Percentiles rank a stretch among this genome's conserved stretches.
Evolutionary conservation across 2,797 vertebrate genomes (phyloP).

Genomic region (Sebastes diaconus): DNA sequence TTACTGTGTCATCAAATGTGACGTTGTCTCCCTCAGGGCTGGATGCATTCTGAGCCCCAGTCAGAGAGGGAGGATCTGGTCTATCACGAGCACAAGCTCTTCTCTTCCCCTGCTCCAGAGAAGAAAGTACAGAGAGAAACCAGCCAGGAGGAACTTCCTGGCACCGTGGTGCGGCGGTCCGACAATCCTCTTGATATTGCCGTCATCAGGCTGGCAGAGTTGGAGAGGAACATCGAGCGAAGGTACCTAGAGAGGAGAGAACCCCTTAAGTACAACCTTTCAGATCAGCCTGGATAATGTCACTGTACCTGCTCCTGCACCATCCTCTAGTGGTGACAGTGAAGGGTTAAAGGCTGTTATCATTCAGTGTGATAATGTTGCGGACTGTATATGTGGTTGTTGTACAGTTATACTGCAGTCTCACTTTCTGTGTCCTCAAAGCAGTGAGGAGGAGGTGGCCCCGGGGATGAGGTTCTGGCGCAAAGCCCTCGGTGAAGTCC

Average conservation of each 20-base stretch:
- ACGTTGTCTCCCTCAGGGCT: conserved; percentile 83
- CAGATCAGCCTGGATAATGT: conserved; percentile 94
- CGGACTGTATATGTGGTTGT: background rate
- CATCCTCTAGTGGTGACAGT: conserved; percentile 92
- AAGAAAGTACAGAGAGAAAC: conserved; percentile 79
- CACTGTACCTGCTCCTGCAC: conserved; percentile 91
- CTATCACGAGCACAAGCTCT: conserved; percentile 93
- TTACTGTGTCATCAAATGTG: conserved; percentile 1
- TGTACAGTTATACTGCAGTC: background rate
- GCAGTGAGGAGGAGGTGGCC: conserved; percentile 92
- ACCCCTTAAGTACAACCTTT: conserved; percentile 90
- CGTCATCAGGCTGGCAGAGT: conserved; percentile 92
- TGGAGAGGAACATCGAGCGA: conserved; percentile 98
- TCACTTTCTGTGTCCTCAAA: conserved; percentile 63
- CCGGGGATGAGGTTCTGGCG: conserved; percentile 93
- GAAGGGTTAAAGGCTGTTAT: conserved; percentile 73
- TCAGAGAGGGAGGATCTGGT: conserved; percentile 94
- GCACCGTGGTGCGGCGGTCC: conserved; percentile 83
- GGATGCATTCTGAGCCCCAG: conserved; percentile 91
- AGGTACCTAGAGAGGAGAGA: conserved; percentile 96
- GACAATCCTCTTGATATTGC: conserved; percentile 99
- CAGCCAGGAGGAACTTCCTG: conserved; percentile 77
- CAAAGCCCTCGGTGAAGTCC: conserved; percentile 89
- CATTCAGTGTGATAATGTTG: background rate
- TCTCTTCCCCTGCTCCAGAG: conserved; percentile 78